Conservation (phyloP, 2,888 invertebrate genomes). For the Mythimna impura region DNA sequence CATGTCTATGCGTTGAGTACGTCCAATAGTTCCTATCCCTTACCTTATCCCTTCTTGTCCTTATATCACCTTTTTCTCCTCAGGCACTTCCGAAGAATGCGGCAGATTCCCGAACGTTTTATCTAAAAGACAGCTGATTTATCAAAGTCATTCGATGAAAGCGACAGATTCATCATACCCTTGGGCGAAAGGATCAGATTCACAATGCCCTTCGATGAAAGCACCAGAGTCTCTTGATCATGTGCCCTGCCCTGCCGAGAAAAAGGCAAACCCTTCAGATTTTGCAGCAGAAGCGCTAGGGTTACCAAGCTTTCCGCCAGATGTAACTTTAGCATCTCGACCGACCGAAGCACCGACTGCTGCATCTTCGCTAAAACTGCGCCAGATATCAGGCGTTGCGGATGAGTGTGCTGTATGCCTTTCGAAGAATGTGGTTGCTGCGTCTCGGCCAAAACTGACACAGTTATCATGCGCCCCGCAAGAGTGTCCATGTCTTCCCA, state of each 20-base stretch:
- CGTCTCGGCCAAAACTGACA: neutral
- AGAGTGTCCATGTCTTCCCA: neutral
- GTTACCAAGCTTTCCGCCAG: neutral
- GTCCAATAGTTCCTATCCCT: conserved; percentile 12
- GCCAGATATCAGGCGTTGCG: neutral
- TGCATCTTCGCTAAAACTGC: neutral
- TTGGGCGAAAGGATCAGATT: conserved; percentile 3
- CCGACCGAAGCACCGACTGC: neutral
- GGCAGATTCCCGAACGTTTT: conserved; percentile 4
- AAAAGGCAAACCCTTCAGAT: neutral
- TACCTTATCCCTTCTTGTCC: conserved; percentile 50
- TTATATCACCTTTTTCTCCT: conserved; percentile 46
- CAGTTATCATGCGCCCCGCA: too few relatives aligned
- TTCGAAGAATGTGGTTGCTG: neutral
- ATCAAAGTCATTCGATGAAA: neutral
- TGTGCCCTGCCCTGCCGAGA: neutral
- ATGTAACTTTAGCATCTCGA: too few relatives aligned
- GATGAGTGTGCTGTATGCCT: neutral
- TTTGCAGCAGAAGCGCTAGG: neutral
- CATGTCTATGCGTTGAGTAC: neutral
- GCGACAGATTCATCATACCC: neutral
- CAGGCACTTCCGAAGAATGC: conserved; percentile 68
- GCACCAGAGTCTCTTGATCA: neutral
- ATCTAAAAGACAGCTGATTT: conserved; percentile 3
- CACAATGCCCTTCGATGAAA: neutral